Conservation (phyloP, 1,140 invertebrate genomes). For the Aphelenchoides fujianensis region DNA sequence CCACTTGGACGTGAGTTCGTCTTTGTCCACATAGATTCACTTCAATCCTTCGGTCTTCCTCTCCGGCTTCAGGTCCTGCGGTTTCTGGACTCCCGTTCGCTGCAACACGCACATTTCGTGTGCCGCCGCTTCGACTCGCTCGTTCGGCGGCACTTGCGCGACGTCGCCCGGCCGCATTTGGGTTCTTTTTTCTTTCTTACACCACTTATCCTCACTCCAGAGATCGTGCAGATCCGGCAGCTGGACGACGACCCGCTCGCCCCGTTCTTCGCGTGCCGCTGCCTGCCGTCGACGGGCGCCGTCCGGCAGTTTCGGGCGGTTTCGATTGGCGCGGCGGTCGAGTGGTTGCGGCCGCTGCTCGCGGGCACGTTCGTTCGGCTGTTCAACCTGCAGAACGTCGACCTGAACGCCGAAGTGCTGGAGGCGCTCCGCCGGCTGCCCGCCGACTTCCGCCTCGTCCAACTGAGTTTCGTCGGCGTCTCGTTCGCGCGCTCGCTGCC, state of each 20-base stretch:
- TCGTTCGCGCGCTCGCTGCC: background rate
- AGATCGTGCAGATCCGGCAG: constrained; percentile 4
- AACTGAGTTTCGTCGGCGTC: constrained; percentile 7
- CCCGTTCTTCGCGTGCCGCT: background rate
- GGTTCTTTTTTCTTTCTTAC: too few relatives aligned
- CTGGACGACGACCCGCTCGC: background rate
- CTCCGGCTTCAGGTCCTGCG: background rate
- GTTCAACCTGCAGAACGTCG: constrained; percentile 6
- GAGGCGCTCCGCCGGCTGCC: background rate
- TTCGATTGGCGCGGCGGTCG: background rate
- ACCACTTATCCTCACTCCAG: too few relatives aligned
- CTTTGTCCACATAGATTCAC: too few relatives aligned
- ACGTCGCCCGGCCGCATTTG: constrained; percentile 2
- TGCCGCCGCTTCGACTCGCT: background rate
- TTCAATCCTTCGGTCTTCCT: too few relatives aligned
- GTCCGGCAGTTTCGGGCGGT: background rate
- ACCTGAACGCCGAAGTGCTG: background rate
- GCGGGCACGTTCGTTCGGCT: background rate
- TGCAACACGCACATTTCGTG: background rate
- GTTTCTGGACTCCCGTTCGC: constrained; percentile 1
- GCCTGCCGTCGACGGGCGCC: background rate
- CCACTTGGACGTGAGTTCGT: too few relatives aligned
- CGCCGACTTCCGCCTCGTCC: background rate
- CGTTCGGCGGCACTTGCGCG: background rate
- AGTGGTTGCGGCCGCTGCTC: background rate